These are phyloP conservation scores for Drosophila fulvimacula DNA, from an alignment of 2,888 invertebrate genomes.

Conservation along the genomic window DNA sequence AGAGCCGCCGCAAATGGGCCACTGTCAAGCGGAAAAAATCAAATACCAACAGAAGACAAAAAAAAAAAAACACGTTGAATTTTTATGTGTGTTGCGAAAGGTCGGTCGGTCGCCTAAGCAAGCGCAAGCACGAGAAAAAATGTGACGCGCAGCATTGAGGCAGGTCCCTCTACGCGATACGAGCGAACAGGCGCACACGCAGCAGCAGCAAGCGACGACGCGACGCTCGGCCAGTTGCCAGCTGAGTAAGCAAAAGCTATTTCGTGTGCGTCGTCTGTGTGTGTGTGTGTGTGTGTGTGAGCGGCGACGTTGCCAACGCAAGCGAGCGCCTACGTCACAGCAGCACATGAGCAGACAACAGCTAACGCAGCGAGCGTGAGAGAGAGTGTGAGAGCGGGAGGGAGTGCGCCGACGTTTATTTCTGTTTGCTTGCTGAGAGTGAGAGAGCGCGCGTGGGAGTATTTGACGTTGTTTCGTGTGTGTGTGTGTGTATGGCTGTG, in stretches of 20 bases:
- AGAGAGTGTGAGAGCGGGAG: neutral
- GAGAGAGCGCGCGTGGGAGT: constrained; percentile 63
- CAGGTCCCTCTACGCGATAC: constrained; percentile 83
- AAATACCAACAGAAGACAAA: constrained; percentile 14
- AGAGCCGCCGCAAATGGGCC: constrained; percentile 39
- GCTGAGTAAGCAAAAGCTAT: constrained; percentile 41
- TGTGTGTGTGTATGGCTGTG: constrained; percentile 14
- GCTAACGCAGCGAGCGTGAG: constrained; percentile 19
- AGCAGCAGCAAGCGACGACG: constrained; percentile 43
- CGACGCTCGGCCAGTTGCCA: constrained; percentile 32
- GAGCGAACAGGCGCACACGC: constrained; percentile 75
- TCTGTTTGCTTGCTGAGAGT: constrained; percentile 23
- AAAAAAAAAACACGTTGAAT: constrained; percentile 34
- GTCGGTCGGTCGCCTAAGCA: constrained; percentile 61
- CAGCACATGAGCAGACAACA: constrained; percentile 38
- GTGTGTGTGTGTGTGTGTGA: constrained; percentile 34
- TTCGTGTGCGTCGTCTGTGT: constrained; percentile 20
- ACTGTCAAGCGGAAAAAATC: constrained; percentile 13
- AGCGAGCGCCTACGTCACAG: constrained; percentile 64
- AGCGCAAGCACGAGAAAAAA: constrained; percentile 32
- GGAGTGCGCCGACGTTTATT: constrained; percentile 3
- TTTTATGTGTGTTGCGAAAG: constrained; percentile 48
- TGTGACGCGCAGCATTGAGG: constrained; percentile 78
- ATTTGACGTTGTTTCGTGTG: constrained; percentile 12
- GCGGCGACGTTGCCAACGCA: constrained; percentile 41